phyloP scores from a whole-genome alignment of 2,888 invertebrate genomes.

The Biston betularia region DNA sequence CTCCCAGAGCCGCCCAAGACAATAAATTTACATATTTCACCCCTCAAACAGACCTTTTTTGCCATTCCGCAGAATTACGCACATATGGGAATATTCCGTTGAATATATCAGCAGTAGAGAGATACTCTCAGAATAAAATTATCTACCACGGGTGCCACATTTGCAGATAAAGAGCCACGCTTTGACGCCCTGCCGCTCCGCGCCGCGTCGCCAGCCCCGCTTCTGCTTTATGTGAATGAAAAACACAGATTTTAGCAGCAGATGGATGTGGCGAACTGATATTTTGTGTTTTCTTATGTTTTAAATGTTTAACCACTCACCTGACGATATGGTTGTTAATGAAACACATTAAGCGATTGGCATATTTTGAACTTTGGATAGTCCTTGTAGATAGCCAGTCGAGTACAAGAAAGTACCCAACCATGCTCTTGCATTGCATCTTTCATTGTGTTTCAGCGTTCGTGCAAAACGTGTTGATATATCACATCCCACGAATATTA shows the following conservation, averaged over 20 bases:
- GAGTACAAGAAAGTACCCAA: too few species aligned
- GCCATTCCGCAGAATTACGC: conserved; percentile 86
- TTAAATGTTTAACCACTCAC: too few species aligned
- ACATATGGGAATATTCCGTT: conserved; percentile 86
- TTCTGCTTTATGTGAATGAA: conserved; percentile 37
- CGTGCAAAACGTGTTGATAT: too few species aligned
- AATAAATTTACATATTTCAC: conserved; percentile 87
- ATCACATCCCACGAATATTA: too few species aligned
- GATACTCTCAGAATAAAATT: conserved; percentile 85
- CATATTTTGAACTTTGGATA: too few species aligned
- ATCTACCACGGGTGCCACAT: conserved; percentile 80
- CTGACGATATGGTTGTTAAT: not conserved
- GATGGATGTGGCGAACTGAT: conserved; percentile 10
- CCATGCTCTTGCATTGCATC: too few species aligned
- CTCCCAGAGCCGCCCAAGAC: conserved; percentile 82
- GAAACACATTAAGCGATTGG: not conserved
- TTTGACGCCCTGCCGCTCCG: conserved; percentile 61
- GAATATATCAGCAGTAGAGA: conserved; percentile 86
- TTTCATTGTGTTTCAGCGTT: too few species aligned
- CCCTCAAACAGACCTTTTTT: conserved; percentile 87
- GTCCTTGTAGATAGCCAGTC: too few species aligned
- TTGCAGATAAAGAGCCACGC: conserved; percentile 76
- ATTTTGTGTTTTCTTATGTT: too few species aligned
- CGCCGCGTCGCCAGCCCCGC: conserved; percentile 15
- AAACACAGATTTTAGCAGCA: conserved; percentile 39